A percentile compares a stretch with the other conserved stretches of the same genome.
These are phyloP conservation scores for Anoura caudifer DNA, from an alignment of 2,113 vertebrate genomes.

Conservation along the genomic window DNA sequence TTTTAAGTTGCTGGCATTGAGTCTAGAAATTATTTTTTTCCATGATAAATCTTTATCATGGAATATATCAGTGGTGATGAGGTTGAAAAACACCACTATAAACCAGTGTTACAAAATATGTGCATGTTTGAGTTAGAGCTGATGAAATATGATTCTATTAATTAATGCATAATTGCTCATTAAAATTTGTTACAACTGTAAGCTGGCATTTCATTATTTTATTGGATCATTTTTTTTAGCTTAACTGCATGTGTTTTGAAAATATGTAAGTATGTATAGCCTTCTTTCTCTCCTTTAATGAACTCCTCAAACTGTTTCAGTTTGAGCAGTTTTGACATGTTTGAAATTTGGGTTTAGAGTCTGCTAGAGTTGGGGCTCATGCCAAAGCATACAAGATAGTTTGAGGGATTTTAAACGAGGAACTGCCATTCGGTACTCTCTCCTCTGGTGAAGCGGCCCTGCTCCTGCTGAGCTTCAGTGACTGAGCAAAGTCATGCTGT, in stretches of 20 bases:
- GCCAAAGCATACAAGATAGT: background rate
- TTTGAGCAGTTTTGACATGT: background rate
- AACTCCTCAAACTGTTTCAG: background rate
- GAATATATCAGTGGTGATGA: background rate
- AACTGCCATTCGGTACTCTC: background rate
- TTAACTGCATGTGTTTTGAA: background rate
- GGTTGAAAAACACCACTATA: background rate
- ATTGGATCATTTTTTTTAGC: background rate
- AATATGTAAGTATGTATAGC: background rate
- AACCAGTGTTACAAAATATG: background rate
- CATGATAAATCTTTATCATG: too few relatives aligned
- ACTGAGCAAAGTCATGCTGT: background rate
- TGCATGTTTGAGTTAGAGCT: background rate
- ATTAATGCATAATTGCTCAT: background rate
- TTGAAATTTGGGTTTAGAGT: background rate
- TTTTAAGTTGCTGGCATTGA: background rate
- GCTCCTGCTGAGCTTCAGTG: background rate
- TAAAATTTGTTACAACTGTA: background rate
- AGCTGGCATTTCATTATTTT: background rate
- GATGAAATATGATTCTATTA: background rate
- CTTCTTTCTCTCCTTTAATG: background rate
- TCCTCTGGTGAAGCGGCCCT: background rate
- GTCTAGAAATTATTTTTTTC: background rate
- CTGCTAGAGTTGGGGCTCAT: background rate
- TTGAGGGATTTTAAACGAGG: background rate